Base-by-base conservation (phyloP, 2,888 invertebrate genomes). In the Drosophila eohydei region DNA sequence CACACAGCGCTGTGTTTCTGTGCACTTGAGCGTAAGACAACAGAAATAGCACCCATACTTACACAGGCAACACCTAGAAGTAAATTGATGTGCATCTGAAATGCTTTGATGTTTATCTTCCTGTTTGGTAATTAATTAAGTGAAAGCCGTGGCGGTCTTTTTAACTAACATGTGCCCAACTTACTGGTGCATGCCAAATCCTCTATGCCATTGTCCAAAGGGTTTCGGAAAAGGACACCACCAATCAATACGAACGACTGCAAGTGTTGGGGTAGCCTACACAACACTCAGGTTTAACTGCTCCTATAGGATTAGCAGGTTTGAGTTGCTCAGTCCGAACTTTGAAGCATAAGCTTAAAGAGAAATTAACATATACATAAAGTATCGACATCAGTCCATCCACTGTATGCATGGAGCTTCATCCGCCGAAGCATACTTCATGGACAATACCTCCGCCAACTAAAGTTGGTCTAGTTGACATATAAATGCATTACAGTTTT, bases 31-130 rank as follows among this genome's bases (percentile, higher is more conserved):
- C 72, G 88, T 71, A 83, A 83, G 64, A 71, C 61, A 60, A 74
- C 75, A 85, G 57, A 88, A 83, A 88, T 84, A 88, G 81, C 68
- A 66, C 12, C 34, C 36, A 61, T 50, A 16, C 28, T 50, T 8
- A 28, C 8, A 8, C 46, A 55, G 28, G 44, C 69, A 67, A 65
- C 69, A 69, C 65, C 58, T 65, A 46, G 26, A 36, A 40, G 52
- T 40, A 78, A 36, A 52, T 58, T 51, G 36, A 66, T 73, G 70
- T 81, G 74, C 62, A 72, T 78, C 50, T 74, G 64, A 88, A 86
- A 80, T 74, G 80, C 88, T 91, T 91, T 91, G 90, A 91, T 91
- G 90, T 85, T 75, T 69, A 81, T 84, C 58, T 78, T 71, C 55
- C 71, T 78, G 69, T 69, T 81, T 68, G 74, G 78, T 84, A 82